A percentile compares a stretch with the other conserved stretches of the same genome.
phyloP scores from a whole-genome alignment of 2,888 invertebrate genomes.

The Drosophila falleni region DNA sequence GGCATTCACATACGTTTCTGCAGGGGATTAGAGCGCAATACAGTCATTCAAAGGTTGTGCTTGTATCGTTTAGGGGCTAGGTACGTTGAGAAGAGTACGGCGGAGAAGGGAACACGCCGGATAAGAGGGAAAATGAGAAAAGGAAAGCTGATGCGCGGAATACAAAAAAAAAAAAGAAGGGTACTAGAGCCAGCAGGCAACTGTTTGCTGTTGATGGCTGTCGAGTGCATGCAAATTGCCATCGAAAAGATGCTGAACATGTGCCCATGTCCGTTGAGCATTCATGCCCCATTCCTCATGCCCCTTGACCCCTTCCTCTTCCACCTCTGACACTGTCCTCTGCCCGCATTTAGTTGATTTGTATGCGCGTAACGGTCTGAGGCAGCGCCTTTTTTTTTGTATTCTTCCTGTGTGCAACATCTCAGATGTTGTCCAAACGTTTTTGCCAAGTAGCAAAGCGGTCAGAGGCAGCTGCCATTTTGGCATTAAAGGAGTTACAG shows the following conservation, averaged over 20 bases:
- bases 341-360: slow-evolving; percentile 57
- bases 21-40: slow-evolving; percentile 66
- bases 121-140: slow-evolving; percentile 4
- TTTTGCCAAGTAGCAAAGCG: slow-evolving; percentile 60
- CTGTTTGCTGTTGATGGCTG: slow-evolving; percentile 80
- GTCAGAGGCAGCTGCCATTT: slow-evolving; percentile 61
- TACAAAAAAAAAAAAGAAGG: slow-evolving; percentile 13
- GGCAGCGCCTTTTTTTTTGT: slow-evolving; percentile 12
- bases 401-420: slow-evolving; percentile 26
- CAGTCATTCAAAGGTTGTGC: slow-evolving; percentile 56
- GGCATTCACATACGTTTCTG: slow-evolving; percentile 56
- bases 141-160: background rate
- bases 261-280: slow-evolving; percentile 52
- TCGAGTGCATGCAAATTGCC: slow-evolving; percentile 79
- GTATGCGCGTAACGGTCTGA: slow-evolving; percentile 65
- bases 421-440: slow-evolving; percentile 75
- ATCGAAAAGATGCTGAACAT: slow-evolving; percentile 77
- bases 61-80: slow-evolving; percentile 38
- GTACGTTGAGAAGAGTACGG: background rate
- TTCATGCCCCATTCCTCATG: background rate
- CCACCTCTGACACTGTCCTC: background rate
- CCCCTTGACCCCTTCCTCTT: background rate
- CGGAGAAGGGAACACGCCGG: no score
- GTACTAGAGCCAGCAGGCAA: slow-evolving; percentile 51
- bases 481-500: slow-evolving; percentile 54